Conservation (phyloP, 2,888 invertebrate genomes). For the Chironomus riparius region DNA sequence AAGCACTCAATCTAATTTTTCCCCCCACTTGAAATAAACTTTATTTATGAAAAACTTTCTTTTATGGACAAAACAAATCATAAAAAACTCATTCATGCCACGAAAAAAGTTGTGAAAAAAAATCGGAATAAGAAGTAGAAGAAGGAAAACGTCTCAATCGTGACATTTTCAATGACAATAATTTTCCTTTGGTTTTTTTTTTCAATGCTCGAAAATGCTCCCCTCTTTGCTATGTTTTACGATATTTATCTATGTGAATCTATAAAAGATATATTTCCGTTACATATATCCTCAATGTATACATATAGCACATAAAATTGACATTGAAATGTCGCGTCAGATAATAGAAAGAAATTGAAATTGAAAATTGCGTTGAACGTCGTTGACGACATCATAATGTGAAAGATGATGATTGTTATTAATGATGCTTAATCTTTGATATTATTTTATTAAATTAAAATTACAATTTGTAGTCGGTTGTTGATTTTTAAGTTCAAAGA, state of each 20-base stretch:
- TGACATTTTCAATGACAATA: neutral
- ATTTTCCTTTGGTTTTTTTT: neutral
- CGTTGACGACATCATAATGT: neutral
- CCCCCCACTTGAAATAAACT: no score
- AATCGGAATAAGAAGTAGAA: no score
- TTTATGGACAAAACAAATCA: no score
- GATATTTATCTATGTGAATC: neutral
- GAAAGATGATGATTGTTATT: neutral
- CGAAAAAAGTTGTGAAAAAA: no score
- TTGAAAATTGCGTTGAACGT: neutral
- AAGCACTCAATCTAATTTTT: no score
- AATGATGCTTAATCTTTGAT: neutral
- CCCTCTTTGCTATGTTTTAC: neutral
- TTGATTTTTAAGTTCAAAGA: no score
- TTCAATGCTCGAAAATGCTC: neutral
- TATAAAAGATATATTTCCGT: neutral
- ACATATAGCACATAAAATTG: neutral
- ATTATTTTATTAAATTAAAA: no score
- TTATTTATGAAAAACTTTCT: no score
- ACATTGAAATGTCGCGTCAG: neutral
- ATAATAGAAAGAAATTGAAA: neutral
- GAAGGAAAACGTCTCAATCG: neutral
- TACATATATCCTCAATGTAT: neutral
- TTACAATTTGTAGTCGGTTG: no score
- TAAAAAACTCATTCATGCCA: no score